A percentile compares a stretch with the other conserved stretches of the same genome.
Conservation (phyloP, 2,113 vertebrate species). For the Cavia aperea region DNA sequence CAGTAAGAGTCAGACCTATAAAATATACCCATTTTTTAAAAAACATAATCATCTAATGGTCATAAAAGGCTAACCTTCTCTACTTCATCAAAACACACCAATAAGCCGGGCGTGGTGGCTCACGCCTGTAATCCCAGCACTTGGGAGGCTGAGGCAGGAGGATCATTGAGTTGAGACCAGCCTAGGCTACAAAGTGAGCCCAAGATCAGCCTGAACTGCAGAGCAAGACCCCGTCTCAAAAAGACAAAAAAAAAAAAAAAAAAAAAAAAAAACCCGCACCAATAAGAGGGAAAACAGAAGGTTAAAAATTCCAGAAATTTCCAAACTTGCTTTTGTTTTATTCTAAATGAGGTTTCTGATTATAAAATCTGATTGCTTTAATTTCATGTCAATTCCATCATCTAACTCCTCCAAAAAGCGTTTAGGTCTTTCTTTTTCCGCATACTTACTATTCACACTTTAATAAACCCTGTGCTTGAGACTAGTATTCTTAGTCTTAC, state of each 20-base stretch:
- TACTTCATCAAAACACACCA: background rate
- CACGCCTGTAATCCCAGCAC: too few species aligned
- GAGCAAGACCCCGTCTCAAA: too few species aligned
- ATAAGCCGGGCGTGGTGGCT: background rate
- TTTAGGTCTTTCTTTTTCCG: background rate
- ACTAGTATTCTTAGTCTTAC: background rate
- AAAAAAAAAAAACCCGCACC: background rate
- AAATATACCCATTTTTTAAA: background rate
- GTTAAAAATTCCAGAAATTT: background rate
- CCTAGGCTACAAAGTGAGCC: too few species aligned
- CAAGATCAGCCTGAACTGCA: too few species aligned
- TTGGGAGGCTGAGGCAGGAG: too few species aligned
- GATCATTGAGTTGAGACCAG: too few species aligned
- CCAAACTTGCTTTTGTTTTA: background rate
- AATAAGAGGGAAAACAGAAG: background rate
- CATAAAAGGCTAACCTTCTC: background rate
- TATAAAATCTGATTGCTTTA: background rate
- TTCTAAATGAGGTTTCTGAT: background rate
- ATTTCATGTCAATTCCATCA: background rate
- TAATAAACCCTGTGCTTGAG: background rate
- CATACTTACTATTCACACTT: background rate
- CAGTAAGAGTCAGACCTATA: background rate
- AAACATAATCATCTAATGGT: background rate
- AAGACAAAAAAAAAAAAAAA: too few species aligned
- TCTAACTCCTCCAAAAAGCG: background rate